Evolutionary conservation across 2,797 vertebrate species (phyloP), one percentile per base, ranked within the genome.

Genomic region (Coreius guichenoti): DNA sequence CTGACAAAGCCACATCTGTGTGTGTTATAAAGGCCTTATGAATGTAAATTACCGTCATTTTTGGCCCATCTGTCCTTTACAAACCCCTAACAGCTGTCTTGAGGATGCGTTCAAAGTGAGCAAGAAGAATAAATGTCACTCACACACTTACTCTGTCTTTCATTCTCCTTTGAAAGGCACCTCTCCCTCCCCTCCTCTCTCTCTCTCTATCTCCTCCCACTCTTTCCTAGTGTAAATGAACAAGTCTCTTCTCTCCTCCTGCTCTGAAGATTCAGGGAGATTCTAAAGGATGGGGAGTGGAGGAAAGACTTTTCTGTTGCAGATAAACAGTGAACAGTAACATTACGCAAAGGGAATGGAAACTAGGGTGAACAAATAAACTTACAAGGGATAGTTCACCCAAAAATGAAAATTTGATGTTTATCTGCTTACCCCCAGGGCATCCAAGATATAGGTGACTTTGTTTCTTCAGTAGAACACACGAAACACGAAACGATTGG

Each of bases 81-180:
- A 80, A 80, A 85, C 54, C 83, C 54, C 67, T 9, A 80, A 85
- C 83, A 85, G 83, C 83, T 85, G 83, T 80, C 54, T 56, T 36
- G 29, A 63, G 76, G 77, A 73, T 80, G 43, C 45, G 56, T 49
- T 85, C 76, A 85, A 73, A 73, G 56, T 1, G 8, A 80, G 31
- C 43, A 63, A 23, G 68, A 80, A 78, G 77, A 65, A 77, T 72
- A 63, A 80, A 74, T 80, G 45, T 85, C 73, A 67, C 26, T 72
- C 76, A 45, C 54, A 45, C 49, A 33, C 70, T 69, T 29, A 79
- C 13, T 31, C 39, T 63, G 26, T 33, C 51, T 70, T 51, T 74
- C 83, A 47, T 61, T 80, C 56, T 80, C 39, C 29, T 85, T 61
- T 80, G 56, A 85, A 85, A 73, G 54, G 8, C 76, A 76, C 31